Conservation (phyloP, 2,888 invertebrate genomes). For the Spicauda simplicius region DNA sequence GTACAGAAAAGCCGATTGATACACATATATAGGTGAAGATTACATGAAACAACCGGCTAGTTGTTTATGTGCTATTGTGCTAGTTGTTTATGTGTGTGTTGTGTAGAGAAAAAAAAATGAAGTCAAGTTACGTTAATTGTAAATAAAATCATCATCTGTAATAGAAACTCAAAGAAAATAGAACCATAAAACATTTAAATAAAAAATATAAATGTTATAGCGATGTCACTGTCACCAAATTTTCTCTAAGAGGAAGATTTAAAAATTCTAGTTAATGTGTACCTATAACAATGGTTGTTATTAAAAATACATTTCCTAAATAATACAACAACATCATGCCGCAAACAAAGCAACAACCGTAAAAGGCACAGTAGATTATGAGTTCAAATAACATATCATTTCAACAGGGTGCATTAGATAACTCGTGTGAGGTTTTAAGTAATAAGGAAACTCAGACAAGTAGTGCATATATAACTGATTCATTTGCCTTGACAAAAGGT, state of each 20-base stretch:
- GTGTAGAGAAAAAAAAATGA: no score
- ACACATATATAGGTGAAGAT: no score
- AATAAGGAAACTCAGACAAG: constrained; percentile 56
- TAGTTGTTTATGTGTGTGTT: no score
- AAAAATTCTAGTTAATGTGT: constrained; percentile 8
- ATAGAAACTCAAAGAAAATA: no score
- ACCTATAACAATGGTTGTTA: neutral
- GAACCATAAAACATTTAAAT: neutral
- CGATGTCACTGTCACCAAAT: constrained; percentile 16
- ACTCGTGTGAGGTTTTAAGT: constrained; percentile 39
- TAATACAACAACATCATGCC: constrained; percentile 38
- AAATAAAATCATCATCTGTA: no score
- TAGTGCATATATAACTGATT: constrained; percentile 38
- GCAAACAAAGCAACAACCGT: constrained; percentile 10
- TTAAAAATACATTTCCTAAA: constrained; percentile 3
- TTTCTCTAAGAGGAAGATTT: constrained; percentile 6
- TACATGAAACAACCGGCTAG: no score
- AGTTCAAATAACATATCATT: constrained; percentile 32
- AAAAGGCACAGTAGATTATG: constrained; percentile 22
- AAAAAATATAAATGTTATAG: neutral
- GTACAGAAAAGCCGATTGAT: no score
- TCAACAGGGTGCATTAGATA: constrained; percentile 42
- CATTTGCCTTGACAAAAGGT: constrained; percentile 34
- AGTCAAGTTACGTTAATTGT: no score
- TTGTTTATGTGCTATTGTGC: no score